phyloP scores from a whole-genome alignment of 1,140 invertebrate genomes.

The Drosophila littoralis region DNA sequence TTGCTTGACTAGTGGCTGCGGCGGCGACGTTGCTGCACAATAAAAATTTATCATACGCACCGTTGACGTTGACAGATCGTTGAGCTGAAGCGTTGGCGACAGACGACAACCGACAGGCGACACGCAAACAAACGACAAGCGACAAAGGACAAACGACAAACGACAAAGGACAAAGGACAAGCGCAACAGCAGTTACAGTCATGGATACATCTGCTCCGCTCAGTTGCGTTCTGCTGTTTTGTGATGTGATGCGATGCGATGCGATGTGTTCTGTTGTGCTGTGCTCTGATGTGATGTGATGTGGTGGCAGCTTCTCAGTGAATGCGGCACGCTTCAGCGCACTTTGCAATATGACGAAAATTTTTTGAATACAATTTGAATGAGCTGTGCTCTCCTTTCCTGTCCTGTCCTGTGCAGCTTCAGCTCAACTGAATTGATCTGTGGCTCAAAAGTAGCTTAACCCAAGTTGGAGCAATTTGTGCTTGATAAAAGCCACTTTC shows the following conservation, averaged over 20 bases:
- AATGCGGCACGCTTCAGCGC: constrained; percentile 65
- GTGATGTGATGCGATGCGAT: neutral
- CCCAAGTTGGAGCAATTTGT: constrained; percentile 8
- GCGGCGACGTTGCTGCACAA: constrained; percentile 48
- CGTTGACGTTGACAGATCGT: constrained; percentile 80
- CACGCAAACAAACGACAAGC: constrained; percentile 23
- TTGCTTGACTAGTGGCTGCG: constrained; percentile 22
- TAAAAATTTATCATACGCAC: constrained; percentile 81
- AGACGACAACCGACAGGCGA: constrained; percentile 18
- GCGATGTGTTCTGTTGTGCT: neutral
- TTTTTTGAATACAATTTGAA: constrained; percentile 36
- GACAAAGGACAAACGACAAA: constrained; percentile 33
- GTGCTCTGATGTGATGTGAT: neutral
- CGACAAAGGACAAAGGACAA: constrained; percentile 5
- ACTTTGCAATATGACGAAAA: constrained; percentile 70
- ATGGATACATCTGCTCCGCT: neutral
- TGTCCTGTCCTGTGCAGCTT: constrained; percentile 2
- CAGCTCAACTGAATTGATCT: constrained; percentile 12
- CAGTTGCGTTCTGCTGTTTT: neutral
- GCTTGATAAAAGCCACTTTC: neutral
- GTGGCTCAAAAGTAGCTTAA: neutral
- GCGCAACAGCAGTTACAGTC: constrained; percentile 28
- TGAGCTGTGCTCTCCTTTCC: constrained; percentile 9
- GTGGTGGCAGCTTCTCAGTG: constrained; percentile 33
- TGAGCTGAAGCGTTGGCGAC: constrained; percentile 50